Conservation (phyloP, 1,140 invertebrate genomes). For the Saxidomus purpurata region DNA sequence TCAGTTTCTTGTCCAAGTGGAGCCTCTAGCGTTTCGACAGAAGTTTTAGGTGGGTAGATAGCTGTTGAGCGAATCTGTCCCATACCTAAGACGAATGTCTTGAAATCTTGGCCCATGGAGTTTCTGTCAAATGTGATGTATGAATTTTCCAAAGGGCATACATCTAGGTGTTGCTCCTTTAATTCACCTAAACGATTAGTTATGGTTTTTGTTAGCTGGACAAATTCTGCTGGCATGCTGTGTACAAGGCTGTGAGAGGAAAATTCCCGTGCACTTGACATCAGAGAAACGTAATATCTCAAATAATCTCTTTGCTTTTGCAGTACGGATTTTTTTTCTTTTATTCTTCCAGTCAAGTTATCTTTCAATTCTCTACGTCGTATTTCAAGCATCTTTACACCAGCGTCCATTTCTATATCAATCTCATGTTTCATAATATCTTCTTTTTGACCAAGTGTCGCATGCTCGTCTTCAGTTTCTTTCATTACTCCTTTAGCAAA, state of each 20-base stretch:
- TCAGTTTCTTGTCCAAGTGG: conserved; percentile 69
- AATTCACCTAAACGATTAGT: conserved; percentile 53
- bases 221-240: conserved; percentile 69
- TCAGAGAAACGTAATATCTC: conserved; percentile 64
- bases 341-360: conserved; percentile 52
- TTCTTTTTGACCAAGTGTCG: conserved; percentile 41
- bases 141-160: conserved; percentile 70
- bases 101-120: conserved; percentile 68
- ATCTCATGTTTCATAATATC: conserved; percentile 58
- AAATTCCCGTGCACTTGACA: conserved; percentile 69
- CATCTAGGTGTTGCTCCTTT: conserved; percentile 67
- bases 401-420: conserved; percentile 67
- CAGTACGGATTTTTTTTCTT: conserved; percentile 62
- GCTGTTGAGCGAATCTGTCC: conserved; percentile 71
- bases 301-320: conserved; percentile 64
- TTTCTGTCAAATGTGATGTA: conserved; percentile 70
- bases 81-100: conserved; percentile 67
- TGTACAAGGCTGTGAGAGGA: conserved; percentile 66
- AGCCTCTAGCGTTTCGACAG: conserved; percentile 70
- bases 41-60: conserved; percentile 72
- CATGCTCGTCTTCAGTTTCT: conserved; percentile 56
- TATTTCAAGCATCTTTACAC: conserved; percentile 64
- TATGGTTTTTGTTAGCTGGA: conserved; percentile 63
- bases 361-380: conserved; percentile 60
- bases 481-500: conserved; percentile 64